These are phyloP conservation scores for Epistrophe eligans DNA, from an alignment of 2,888 invertebrate genomes.

Conservation along the genomic window DNA sequence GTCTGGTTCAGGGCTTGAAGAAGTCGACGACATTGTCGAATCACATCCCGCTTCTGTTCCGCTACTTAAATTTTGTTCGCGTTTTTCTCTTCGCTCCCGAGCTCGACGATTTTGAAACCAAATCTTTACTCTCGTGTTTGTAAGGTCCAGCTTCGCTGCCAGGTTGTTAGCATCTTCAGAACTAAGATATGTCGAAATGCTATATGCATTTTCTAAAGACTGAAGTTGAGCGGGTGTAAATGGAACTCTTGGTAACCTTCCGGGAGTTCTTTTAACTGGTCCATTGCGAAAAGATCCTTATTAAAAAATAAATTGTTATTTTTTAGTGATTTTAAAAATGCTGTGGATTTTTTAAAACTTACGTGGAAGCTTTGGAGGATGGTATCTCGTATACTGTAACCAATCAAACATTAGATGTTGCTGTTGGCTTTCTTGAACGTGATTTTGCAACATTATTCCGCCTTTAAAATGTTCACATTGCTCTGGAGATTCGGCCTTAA, in stretches of 20 bases:
- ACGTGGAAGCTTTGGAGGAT: slow-evolving; percentile 88
- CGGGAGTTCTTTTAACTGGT: slow-evolving; percentile 85
- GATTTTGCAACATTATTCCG: slow-evolving; percentile 28
- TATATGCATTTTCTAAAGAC: slow-evolving; percentile 87
- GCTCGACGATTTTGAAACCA: slow-evolving; percentile 94
- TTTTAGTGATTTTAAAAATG: neutral
- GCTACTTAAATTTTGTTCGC: slow-evolving; percentile 80
- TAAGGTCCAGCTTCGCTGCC: slow-evolving; percentile 86
- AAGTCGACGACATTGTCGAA: slow-evolving; percentile 81
- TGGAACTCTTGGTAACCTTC: slow-evolving; percentile 88
- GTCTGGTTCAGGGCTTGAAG: slow-evolving; percentile 82
- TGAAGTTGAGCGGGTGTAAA: slow-evolving; percentile 88
- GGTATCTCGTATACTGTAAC: slow-evolving; percentile 89
- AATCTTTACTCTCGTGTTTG: slow-evolving; percentile 88
- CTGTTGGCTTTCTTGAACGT: slow-evolving; percentile 73
- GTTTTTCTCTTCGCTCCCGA: slow-evolving; percentile 89
- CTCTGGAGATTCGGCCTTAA: slow-evolving; percentile 62
- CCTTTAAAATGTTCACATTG: slow-evolving; percentile 25
- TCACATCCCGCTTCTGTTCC: slow-evolving; percentile 77
- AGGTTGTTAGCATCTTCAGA: slow-evolving; percentile 87
- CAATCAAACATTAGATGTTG: slow-evolving; percentile 84
- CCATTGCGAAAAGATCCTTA: slow-evolving; percentile 81
- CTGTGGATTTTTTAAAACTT: slow-evolving; percentile 80
- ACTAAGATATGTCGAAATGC: slow-evolving; percentile 87
- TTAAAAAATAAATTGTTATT: neutral